phyloP scores from a whole-genome alignment of 2,888 invertebrate species.

The Megalurothrips usitatus region DNA sequence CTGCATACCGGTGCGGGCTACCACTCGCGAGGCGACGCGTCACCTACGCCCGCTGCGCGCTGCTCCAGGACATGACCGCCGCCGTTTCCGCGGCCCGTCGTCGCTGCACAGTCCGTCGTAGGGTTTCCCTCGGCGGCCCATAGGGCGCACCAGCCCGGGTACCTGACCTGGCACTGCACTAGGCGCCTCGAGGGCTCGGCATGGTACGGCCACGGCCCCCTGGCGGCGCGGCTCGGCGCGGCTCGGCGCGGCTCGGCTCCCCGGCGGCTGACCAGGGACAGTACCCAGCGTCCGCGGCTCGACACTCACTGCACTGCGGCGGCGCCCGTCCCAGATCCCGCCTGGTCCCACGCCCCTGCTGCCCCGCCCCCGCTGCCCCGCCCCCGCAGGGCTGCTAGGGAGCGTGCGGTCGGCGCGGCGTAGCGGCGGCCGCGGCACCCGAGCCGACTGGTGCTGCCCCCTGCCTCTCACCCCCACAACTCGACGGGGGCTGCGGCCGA shows the following conservation, averaged over 20 bases:
- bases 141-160: too few relatives aligned
- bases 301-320: constrained; percentile 7
- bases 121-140: background rate
- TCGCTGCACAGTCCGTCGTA: background rate
- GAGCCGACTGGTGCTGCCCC: background rate
- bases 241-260: too few relatives aligned
- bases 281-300: constrained; percentile 9
- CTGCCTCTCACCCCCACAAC: background rate
- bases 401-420: too few relatives aligned
- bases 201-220: background rate
- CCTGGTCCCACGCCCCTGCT: background rate
- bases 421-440: constrained; percentile 16
- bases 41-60: background rate
- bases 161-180: background rate
- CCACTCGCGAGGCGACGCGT: background rate
- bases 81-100: too few relatives aligned
- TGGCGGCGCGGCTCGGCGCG: background rate
- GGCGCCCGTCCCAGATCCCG: background rate
- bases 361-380: constrained; percentile 32
- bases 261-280: background rate
- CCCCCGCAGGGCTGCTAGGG: constrained; percentile 33
- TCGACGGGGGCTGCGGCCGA: background rate
- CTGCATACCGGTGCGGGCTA: constrained; percentile 13
- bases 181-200: background rate
- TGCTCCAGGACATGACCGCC: too few relatives aligned